A percentile compares a stretch with the other conserved stretches of the same genome.
These are phyloP conservation scores for Corbicula japonica DNA, from an alignment of 2,888 invertebrate species.

Conservation along the genomic window DNA sequence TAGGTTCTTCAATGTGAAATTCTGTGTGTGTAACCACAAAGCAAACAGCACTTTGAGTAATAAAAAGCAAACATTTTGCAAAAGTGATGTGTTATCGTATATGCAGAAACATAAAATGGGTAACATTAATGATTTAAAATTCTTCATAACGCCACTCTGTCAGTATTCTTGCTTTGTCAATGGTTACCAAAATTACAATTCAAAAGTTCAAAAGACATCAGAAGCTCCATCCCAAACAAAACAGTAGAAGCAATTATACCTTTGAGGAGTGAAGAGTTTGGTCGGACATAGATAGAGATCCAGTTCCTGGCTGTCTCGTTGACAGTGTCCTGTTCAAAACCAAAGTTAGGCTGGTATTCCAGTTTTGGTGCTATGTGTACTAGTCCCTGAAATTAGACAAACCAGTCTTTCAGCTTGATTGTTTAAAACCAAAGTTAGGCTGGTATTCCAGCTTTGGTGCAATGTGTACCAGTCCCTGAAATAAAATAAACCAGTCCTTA, in stretches of 20 bases:
- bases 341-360: constrained; percentile 80
- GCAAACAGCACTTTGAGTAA: no score
- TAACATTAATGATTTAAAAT: no score
- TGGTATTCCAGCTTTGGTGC: constrained; percentile 82
- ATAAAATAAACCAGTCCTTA: not conserved
- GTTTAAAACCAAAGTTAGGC: constrained; percentile 77
- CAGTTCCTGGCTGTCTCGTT: constrained; percentile 76
- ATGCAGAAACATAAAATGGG: no score
- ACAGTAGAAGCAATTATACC: constrained; percentile 63
- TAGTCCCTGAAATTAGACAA: constrained; percentile 45
- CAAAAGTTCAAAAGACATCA: no score
- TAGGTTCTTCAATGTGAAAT: no score
- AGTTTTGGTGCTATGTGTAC: constrained; percentile 78
- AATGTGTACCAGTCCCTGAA: constrained; percentile 70
- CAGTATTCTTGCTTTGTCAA: no score
- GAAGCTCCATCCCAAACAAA: not conserved
- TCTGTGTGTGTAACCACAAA: no score
- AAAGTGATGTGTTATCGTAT: no score
- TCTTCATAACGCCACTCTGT: no score
- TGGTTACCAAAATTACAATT: no score
- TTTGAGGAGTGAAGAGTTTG: constrained; percentile 77
- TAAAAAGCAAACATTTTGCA: no score
- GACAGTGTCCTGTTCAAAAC: constrained; percentile 77
- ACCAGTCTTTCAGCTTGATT: constrained; percentile 31
- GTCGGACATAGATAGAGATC: constrained; percentile 77